A percentile compares a stretch with the other conserved stretches of the same genome.
Evolutionary conservation across 2,113 vertebrate species (phyloP).

Genomic region (Ploceus nigricollis): DNA sequence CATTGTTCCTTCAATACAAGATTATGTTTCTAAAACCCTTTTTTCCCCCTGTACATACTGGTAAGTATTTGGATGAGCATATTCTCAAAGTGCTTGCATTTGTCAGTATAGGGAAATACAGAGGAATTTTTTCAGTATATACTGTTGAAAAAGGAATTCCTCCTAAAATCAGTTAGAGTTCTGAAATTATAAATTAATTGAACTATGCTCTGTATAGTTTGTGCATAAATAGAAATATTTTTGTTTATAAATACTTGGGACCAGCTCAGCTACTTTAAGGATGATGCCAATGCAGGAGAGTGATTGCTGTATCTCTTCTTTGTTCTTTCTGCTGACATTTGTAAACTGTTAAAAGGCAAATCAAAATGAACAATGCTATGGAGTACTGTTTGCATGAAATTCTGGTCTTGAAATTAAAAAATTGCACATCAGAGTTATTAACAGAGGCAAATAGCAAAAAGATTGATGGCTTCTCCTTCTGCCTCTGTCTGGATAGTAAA

Average conservation of each 20-base stretch:
- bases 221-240: not conserved
- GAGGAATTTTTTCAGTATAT: not conserved
- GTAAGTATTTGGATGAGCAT: not conserved
- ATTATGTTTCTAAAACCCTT: not conserved
- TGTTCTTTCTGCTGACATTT: not conserved
- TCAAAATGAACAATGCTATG: not conserved
- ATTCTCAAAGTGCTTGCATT: not conserved
- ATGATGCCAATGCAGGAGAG: not conserved
- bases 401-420: not conserved
- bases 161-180: not conserved
- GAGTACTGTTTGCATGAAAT: not conserved
- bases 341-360: not conserved
- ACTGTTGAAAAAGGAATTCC: not conserved
- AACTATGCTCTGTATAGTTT: not conserved
- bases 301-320: not conserved
- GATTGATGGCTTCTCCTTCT: not conserved
- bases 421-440: not conserved
- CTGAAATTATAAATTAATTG: not conserved
- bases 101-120: not conserved
- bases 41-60: fast-evolving
- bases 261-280: not conserved
- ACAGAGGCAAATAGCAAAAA: not conserved
- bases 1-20: not conserved
- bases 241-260: not conserved
- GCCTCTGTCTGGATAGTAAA: not conserved